Percentiles rank a stretch among this genome's conserved stretches.
Conservation (phyloP, 2,888 invertebrate species). For the Tetragonisca angustula region DNA sequence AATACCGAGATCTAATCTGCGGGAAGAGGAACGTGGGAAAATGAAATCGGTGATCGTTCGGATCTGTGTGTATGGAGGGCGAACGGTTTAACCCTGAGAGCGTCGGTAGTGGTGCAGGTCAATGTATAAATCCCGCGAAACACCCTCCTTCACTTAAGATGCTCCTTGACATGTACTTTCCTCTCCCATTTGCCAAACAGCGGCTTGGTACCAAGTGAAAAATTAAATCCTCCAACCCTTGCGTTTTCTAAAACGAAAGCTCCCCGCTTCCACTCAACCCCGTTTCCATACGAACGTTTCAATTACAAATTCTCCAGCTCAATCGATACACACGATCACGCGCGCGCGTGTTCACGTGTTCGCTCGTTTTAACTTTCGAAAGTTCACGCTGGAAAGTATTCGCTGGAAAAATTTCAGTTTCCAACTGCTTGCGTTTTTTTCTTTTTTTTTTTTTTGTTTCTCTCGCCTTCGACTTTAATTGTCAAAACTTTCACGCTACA, state of each 20-base stretch:
- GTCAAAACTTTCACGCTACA: background rate
- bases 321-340: background rate
- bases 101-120: constrained; percentile 16
- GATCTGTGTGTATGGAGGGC: too few relatives aligned
- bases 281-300: constrained; percentile 31
- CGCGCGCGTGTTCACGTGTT: too few relatives aligned
- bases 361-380: too few relatives aligned
- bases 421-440: background rate
- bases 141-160: background rate
- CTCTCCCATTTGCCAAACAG: constrained; percentile 5
- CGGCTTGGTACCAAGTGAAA: background rate
- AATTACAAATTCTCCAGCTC: constrained; percentile 14
- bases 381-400: too few relatives aligned
- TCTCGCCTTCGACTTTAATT: background rate
- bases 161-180: constrained; percentile 20
- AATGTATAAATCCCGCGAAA: constrained; percentile 14
- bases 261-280: constrained; percentile 36
- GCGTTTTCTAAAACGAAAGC: constrained; percentile 21
- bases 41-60: background rate
- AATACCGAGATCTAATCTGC: background rate
- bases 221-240: constrained; percentile 28
- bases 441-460: too few relatives aligned
- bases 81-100: background rate
- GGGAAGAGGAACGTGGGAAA: background rate
- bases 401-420: background rate